These are phyloP conservation scores for Gadus chalcogrammus DNA, from an alignment of 2,113 vertebrate genomes.

Conservation along the genomic window DNA sequence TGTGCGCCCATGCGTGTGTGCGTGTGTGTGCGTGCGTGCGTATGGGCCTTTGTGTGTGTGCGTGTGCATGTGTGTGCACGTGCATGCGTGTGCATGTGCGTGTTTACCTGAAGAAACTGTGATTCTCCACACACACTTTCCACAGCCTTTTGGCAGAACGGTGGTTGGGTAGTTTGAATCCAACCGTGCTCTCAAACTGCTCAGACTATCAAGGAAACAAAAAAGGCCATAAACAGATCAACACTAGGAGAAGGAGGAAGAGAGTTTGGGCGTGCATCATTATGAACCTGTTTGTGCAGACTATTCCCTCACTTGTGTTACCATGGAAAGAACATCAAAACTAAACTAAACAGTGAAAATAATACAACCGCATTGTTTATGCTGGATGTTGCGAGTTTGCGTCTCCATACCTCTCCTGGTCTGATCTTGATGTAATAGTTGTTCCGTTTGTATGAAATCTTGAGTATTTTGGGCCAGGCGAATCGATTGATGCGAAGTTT, in stretches of 20 bases:
- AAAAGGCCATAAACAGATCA: constrained; percentile 4
- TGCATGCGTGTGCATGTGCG: not conserved
- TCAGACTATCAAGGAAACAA: constrained; percentile 78
- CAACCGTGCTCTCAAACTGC: constrained; percentile 98
- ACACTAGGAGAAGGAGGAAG: not conserved
- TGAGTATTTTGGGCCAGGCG: constrained; percentile 98
- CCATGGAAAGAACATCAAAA: too few species aligned
- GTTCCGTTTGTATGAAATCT: constrained; percentile 98
- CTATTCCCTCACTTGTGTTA: too few species aligned
- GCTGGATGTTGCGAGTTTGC: too few species aligned
- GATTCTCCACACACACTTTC: constrained; percentile 98
- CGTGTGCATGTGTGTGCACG: not conserved
- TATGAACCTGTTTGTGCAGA: too few species aligned
- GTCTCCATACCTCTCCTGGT: constrained; percentile 86
- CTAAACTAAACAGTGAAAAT: too few species aligned
- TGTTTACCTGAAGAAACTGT: constrained; percentile 96
- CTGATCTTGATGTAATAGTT: constrained; percentile 99
- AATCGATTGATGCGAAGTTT: constrained; percentile 96
- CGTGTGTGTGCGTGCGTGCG: too few species aligned
- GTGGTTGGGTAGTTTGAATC: constrained; percentile 96
- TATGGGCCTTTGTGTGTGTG: too few species aligned
- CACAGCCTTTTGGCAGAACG: constrained; percentile 92
- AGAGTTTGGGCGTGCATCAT: not conserved
- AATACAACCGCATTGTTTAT: too few species aligned
- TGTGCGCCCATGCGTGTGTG: too few species aligned